These are phyloP conservation scores for Lordiphosa fenestrarum DNA, from an alignment of 2,888 invertebrate species.

Conservation along the genomic window DNA sequence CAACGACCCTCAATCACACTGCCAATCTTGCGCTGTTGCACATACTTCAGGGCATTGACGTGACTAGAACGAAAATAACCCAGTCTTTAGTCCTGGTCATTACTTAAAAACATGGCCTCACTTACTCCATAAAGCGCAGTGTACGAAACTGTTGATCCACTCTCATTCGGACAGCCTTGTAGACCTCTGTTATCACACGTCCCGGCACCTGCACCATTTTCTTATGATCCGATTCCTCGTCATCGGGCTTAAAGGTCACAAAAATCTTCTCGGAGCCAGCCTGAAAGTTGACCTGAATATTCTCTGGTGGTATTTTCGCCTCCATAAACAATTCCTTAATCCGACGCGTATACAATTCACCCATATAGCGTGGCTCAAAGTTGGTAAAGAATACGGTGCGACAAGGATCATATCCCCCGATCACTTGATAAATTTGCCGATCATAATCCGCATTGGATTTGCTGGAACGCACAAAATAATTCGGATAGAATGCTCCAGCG, in stretches of 20 bases:
- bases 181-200: constrained; percentile 85
- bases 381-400: constrained; percentile 86
- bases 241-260: constrained; percentile 83
- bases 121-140: constrained; percentile 77
- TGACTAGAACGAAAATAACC: constrained; percentile 72
- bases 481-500: constrained; percentile 91
- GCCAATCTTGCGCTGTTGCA: constrained; percentile 76
- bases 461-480: constrained; percentile 87
- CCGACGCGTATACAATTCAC: constrained; percentile 84
- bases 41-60: constrained; percentile 81
- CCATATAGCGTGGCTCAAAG: constrained; percentile 85
- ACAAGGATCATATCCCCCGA: constrained; percentile 89
- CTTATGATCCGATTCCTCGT: constrained; percentile 40
- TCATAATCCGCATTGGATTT: constrained; percentile 83
- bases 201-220: constrained; percentile 82
- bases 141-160: constrained; percentile 79
- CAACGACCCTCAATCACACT: constrained; percentile 65
- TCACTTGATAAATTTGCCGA: constrained; percentile 83
- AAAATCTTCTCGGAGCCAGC: constrained; percentile 84
- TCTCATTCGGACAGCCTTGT: constrained; percentile 87
- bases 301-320: constrained; percentile 78
- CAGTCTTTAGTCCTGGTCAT: no score
- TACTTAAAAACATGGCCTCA: background rate
- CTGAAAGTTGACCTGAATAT: constrained; percentile 79
- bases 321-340: constrained; percentile 84